Conservation (phyloP, 2,113 vertebrate genomes). For the Hepsetus odoe region DNA sequence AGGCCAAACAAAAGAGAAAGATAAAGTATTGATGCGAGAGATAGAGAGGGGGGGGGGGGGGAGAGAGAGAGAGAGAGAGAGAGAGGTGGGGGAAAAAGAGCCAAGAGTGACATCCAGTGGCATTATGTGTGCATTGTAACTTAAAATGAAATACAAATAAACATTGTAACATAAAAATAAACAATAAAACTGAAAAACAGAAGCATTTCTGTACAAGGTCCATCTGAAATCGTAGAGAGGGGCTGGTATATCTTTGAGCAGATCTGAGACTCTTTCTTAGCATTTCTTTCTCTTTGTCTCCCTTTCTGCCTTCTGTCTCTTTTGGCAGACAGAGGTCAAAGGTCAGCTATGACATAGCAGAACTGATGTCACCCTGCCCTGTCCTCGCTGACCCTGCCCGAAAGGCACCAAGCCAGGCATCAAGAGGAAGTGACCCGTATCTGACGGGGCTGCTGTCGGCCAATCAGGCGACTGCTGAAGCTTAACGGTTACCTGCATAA, state of each 20-base stretch:
- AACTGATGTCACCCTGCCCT: constrained; percentile 56
- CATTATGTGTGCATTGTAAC: constrained; percentile 25
- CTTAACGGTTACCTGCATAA: constrained; percentile 62
- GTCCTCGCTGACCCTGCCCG: constrained; percentile 35
- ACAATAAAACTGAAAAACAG: background rate
- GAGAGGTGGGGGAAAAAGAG: constrained; percentile 1
- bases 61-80: constrained; percentile 24
- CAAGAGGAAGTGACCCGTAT: constrained; percentile 71
- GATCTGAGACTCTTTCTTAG: background rate
- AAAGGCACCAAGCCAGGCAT: constrained; percentile 56
- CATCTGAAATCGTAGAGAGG: background rate
- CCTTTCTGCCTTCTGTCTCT: constrained; percentile 39
- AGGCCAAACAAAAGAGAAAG: constrained; percentile 27
- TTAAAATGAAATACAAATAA: too few species aligned
- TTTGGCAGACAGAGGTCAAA: constrained; percentile 63
- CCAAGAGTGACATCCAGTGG: constrained; percentile 70
- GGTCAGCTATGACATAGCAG: constrained; percentile 65
- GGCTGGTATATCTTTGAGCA: background rate
- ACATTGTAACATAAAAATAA: background rate
- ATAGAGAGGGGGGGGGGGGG: constrained; percentile 14
- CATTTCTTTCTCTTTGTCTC: background rate
- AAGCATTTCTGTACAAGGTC: background rate
- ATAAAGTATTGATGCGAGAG: constrained; percentile 27
- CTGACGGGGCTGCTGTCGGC: constrained; percentile 68
- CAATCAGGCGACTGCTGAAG: constrained; percentile 68